Evolutionary conservation across 2,113 vertebrate genomes (phyloP), one percentile per base, ranked within the genome.

Genomic region (Phalacrocorax aristotelis): DNA sequence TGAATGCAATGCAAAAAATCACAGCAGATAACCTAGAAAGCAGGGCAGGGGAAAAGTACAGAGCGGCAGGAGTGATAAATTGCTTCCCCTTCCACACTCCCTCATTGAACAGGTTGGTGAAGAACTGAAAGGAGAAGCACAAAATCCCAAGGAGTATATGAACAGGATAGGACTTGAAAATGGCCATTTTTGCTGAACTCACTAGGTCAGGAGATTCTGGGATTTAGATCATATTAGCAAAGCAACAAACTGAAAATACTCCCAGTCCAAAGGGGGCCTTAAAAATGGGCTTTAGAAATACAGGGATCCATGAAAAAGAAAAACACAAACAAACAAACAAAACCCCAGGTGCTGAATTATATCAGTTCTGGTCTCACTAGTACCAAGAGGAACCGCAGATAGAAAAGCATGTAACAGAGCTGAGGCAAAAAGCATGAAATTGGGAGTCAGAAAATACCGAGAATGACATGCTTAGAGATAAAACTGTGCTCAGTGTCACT

Each of bases 91-190:
- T 70, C 49, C 25, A 23, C 48, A 27, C 34, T 27, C 2, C 25
- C 15, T 57, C 19, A 12, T 3, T 57, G 40, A 60, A 27, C 1
- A 2, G 2, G 9, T 20, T 44, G 29, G 27, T 0, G 0, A 54
- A 84, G 57, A 65, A 21, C 19, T n/a, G 23, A 65, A 69, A 85
- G 30, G 22, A 84, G 29, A 61, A 69, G 54, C 40, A 44, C 27
- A 89, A 78, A 89, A 81, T 70, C 46, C 17, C 34, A 18, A 18
- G 25, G 4, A 49, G 14, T 0, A 0, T 34, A 22, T 32, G 38
- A 77, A 77, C 8, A 70, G 57, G 30, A 34, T 1, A 49, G 52
- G 25, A 23, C 8, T 46, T 42, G 32, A 54, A 92, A 92, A 90
- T 0, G 52, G 16, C 13, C 4, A 5, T 79, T 90, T 92, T 48